Base-by-base conservation (phyloP, 2,888 invertebrate species). In the Nomada lathburiana region DNA sequence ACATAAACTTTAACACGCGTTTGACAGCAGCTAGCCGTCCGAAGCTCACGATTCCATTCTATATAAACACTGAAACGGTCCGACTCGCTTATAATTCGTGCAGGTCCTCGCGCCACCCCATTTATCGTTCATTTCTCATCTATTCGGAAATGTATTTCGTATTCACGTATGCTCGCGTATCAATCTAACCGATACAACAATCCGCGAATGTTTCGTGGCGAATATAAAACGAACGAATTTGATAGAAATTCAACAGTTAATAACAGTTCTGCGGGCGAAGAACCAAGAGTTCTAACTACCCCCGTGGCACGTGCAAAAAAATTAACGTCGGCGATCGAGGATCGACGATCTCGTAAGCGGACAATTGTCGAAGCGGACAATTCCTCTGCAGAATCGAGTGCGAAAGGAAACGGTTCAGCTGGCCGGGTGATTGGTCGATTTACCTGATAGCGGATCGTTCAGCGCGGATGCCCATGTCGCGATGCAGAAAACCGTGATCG, bases 381-480 rank as follows among this genome's bases (percentile, higher is more conserved):
- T 53, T 18, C 20, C 9, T 20, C 9, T 26, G 23, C 26, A 62
- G 7, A 62, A n/a, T n/a, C 10, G 36, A 9, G 44, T 18, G 47
- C 13, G 47, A 20, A 53, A 53, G 47, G 59, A 52, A 23, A 20
- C 20, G 7, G 47, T 67, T 59, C 26, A 10, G 16, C 29, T 65
- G 74, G 53, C 73, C 68, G 36, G 63, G 57, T 55, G 60, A 63
- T 52, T 74, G 52, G 18, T 80, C 82, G 78, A 80, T 90, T 92
- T 93, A 93, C 93, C 93, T 92, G 93, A 80, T 82, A 90, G 86
- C 79, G 92, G 92, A 89, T 94, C 93, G 88, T 91, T 93, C 80
- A 92, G 87, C 85, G 92, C 93, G 87, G 90, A 91, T 76, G 90
- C 90, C 90, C 92, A 91, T 84, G 92, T 91, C 89, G 90, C 90